These are phyloP conservation scores for Thereva nobilitata DNA, from an alignment of 2,888 invertebrate species.

Conservation along the genomic window DNA sequence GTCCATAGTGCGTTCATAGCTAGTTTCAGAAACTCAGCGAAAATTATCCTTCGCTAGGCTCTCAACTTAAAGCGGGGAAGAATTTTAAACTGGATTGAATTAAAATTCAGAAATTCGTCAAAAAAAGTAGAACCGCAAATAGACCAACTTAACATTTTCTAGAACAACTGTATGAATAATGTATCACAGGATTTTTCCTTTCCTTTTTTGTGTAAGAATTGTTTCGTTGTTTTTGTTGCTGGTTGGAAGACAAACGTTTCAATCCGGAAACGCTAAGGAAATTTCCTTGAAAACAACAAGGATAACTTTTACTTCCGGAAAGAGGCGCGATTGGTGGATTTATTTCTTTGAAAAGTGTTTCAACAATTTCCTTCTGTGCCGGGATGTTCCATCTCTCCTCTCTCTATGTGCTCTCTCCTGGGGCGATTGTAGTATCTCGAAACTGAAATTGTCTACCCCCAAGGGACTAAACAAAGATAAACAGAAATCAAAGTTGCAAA, in stretches of 20 bases:
- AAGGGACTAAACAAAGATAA: conserved; percentile 52
- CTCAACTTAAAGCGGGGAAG: not conserved
- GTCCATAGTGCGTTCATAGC: too few relatives aligned
- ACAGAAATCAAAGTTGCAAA: conserved; percentile 57
- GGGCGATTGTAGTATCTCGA: conserved; percentile 27
- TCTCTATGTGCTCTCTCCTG: not conserved
- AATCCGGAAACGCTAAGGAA: not conserved
- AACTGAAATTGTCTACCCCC: conserved; percentile 31
- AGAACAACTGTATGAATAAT: conserved; percentile 25
- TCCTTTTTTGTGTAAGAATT: conserved; percentile 1
- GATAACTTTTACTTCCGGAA: conserved; percentile 35
- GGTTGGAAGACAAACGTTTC: not conserved
- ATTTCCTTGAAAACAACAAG: not conserved
- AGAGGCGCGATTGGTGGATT: conserved; percentile 22
- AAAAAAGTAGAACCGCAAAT: not conserved
- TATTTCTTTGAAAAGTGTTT: conserved; percentile 25
- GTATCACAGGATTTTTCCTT: conserved; percentile 14
- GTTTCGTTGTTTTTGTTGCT: not conserved
- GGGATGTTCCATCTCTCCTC: too few relatives aligned
- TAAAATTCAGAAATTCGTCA: not conserved
- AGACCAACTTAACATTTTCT: conserved; percentile 25
- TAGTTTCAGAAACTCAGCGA: too few relatives aligned
- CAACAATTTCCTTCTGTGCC: conserved; percentile 21
- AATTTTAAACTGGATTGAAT: not conserved
- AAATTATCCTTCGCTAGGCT: too few relatives aligned